Evolutionary conservation across 2,888 invertebrate species (phyloP), one percentile per base, ranked within the genome.

Genomic region (Polylopha cassiicola): DNA sequence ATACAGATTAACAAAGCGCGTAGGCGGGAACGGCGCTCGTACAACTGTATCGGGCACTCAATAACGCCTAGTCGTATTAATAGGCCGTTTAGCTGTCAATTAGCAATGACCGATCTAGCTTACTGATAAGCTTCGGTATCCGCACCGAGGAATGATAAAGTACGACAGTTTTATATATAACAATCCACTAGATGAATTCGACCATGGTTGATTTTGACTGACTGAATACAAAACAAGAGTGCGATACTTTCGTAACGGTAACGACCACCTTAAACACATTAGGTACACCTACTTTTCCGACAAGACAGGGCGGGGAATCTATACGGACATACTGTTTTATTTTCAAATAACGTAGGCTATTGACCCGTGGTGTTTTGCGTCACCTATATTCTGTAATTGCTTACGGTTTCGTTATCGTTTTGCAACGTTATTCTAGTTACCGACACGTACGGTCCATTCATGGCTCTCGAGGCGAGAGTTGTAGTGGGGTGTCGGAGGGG

Each of bases 391-490:
- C 18, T 20, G 16, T 9, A 18, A 21, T 15, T 20, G 41, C 34
- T 36, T 36, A 34, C 41, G 41, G 34, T 41, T 41, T 41, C 34
- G 36, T 34, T 36, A 36, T 36, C 29, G 36, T 41, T 41, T 30
- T 41, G 41, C 41, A 41, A 41, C 29, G n/a, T n/a, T n/a, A n/a
- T n/a, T 30, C 29, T 24, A 22, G 5, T n/a, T 17, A 8, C 22
- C 16, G 39, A 74, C 80, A 75, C 79, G 78, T 74, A 77, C 75
- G 61, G 65, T 64, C 72, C 77, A 79, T 77, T 81, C 79, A 80
- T 73, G 62, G 63, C 51, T 47, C 16, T 54, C 56, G 55, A 51
- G 51, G 58, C 55, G 51, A 47, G 42, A 58, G 51, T 13, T 27
- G 29, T 18, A 8, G 7, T 4, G 16, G 2, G 20, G 14, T 16